Base-by-base conservation (phyloP, 1,140 invertebrate genomes). In the Drosophila pseudoobscura region DNA sequence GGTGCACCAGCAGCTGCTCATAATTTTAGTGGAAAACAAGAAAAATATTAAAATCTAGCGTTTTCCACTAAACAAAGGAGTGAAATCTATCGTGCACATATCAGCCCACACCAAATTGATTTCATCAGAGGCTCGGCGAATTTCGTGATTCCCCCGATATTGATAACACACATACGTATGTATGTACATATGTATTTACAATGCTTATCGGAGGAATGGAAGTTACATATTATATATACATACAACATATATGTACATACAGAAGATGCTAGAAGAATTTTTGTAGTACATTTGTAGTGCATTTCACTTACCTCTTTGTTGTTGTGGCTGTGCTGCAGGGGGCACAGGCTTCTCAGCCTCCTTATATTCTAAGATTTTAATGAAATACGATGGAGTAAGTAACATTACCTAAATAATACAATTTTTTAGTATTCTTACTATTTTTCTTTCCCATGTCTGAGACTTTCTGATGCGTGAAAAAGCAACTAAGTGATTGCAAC, bases 361-460 rank as follows among this genome's bases (percentile, higher is more conserved):
- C 45, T 62, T 78, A 17, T 5, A 62, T 20, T 78, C 75, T 78
- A 47, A 0, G 26, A 26, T 24, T n/a, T 2, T 6, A 50, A 39
- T 31, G 6, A 6, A 35, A 17, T 17, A 2, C 6, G 44, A 44
- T 31, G 7, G 9, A 22, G 4, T 15, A 9, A 2, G 3, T 53
- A 20, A 39, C 17, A 1, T 35, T 35, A 11, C 1, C 3, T 8
- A 41, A 53, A 22, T 22, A 35, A 13, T 8, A 11, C 4, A n/a
- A 9, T 8, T 47, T 29, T 11, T 13, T 7, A 2, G 9, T 47
- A 9, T 11, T 6, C 75, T 47, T 31, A 77, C 75, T 77, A 5
- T 77, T 71, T 7, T 77, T 77, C 29, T 77, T 77, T 20, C 75
- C 75, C 75, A 77, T 76, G 11, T 35, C 9, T 26, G 4, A 26